Percentiles rank a stretch among this genome's conserved stretches.
Conservation (phyloP, 2,888 invertebrate species). For the Drosophila pseudotakahashii region DNA sequence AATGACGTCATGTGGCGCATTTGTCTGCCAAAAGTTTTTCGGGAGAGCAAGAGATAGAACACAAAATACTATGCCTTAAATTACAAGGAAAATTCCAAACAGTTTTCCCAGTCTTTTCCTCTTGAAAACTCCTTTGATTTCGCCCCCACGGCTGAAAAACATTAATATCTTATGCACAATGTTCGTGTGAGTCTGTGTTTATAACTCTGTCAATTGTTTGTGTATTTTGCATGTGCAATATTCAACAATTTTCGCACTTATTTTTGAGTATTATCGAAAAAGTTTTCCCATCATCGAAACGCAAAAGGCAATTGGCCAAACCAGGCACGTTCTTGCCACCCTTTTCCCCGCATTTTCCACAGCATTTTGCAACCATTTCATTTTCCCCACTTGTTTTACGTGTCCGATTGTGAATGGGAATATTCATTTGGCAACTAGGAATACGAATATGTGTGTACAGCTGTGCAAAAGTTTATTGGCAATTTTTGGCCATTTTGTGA, state of each 20-base stretch:
- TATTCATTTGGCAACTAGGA: conserved; percentile 14
- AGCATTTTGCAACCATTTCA: not conserved
- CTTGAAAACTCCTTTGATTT: not conserved
- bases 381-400: conserved; percentile 14
- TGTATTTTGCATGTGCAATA: conserved; percentile 58
- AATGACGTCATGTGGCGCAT: conserved; percentile 3
- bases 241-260: conserved; percentile 73
- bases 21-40: not conserved
- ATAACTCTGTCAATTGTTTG: conserved; percentile 14
- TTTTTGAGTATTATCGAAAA: conserved; percentile 83
- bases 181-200: conserved; percentile 10
- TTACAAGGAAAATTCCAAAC: not conserved
- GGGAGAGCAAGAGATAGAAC: not conserved
- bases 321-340: conserved; percentile 55
- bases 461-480: conserved; percentile 31
- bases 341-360: not conserved
- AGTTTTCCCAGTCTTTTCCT: not conserved
- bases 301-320: conserved; percentile 68
- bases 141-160: conserved; percentile 3
- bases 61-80: not conserved
- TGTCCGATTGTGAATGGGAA: conserved; percentile 31
- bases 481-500: conserved; percentile 18
- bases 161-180: conserved; percentile 60
- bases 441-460: not conserved
- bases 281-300: conserved; percentile 80